Percentiles rank a stretch among this genome's conserved stretches.
phyloP scores from a whole-genome alignment of 2,113 vertebrate genomes.

The Nannobrachium achirus region DNA sequence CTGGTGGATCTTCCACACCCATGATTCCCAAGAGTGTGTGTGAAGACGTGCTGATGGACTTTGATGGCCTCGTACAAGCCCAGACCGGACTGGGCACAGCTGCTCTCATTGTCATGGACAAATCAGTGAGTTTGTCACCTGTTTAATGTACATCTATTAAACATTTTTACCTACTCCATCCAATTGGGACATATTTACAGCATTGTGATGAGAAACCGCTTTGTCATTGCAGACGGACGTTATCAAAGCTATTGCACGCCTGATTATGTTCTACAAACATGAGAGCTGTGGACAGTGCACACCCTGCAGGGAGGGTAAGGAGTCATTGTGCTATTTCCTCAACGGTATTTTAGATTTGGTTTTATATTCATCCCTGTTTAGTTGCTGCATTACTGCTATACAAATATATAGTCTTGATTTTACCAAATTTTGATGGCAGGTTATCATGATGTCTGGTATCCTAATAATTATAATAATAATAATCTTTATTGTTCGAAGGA shows the following conservation, averaged over 20 bases:
- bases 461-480: too few relatives aligned
- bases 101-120: slow-evolving; percentile 94
- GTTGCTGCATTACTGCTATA: too few relatives aligned
- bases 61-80: slow-evolving; percentile 90
- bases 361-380: too few relatives aligned
- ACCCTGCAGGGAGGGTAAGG: slow-evolving; percentile 92
- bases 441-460: too few relatives aligned
- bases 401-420: too few relatives aligned
- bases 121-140: slow-evolving; percentile 82
- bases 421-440: too few relatives aligned
- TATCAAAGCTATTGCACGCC: slow-evolving; percentile 91
- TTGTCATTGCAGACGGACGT: slow-evolving; percentile 82
- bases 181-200: too few relatives aligned
- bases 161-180: too few relatives aligned
- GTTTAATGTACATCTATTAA: not conserved
- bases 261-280: slow-evolving; percentile 97
- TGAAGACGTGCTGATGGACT: slow-evolving; percentile 94
- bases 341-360: not conserved
- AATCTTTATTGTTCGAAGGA: too few relatives aligned
- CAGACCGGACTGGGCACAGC: slow-evolving; percentile 93
- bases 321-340: too few relatives aligned
- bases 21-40: slow-evolving; percentile 93
- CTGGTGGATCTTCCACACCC: slow-evolving; percentile 93
- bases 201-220: not conserved
- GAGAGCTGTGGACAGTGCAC: slow-evolving; percentile 98